These are phyloP conservation scores for Gopherus flavomarginatus DNA, from an alignment of 2,113 vertebrate genomes.

Conservation along the genomic window DNA sequence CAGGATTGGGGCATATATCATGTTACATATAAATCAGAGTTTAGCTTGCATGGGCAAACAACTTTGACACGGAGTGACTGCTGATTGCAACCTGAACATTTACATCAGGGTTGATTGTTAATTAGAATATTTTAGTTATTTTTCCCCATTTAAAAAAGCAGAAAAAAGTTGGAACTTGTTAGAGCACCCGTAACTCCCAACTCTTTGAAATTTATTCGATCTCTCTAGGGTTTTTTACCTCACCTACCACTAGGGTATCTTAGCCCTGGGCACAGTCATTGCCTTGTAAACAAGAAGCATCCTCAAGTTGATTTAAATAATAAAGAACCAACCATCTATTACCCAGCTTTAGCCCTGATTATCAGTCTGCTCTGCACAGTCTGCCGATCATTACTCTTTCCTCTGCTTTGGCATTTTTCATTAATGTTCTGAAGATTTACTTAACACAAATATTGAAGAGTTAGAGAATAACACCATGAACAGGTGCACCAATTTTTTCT, in stretches of 20 bases:
- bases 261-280: background rate
- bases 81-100: background rate
- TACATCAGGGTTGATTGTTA: background rate
- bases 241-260: background rate
- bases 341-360: background rate
- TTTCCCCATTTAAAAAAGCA: background rate
- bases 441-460: background rate
- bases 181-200: background rate
- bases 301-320: background rate
- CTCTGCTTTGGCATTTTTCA: background rate
- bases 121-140: background rate
- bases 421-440: background rate
- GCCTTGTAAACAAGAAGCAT: background rate
- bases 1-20: no score
- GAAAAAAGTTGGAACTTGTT: background rate
- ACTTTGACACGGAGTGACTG: background rate
- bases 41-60: background rate
- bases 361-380: background rate
- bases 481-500: conserved; percentile 44
- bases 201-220: background rate
- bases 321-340: background rate
- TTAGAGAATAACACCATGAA: conserved; percentile 15
- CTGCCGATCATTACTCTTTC: accelerated
- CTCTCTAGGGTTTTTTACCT: background rate
- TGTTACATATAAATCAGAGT: background rate